phyloP scores from a whole-genome alignment of 1,140 invertebrate species.

The Nephila pilipes region DNA sequence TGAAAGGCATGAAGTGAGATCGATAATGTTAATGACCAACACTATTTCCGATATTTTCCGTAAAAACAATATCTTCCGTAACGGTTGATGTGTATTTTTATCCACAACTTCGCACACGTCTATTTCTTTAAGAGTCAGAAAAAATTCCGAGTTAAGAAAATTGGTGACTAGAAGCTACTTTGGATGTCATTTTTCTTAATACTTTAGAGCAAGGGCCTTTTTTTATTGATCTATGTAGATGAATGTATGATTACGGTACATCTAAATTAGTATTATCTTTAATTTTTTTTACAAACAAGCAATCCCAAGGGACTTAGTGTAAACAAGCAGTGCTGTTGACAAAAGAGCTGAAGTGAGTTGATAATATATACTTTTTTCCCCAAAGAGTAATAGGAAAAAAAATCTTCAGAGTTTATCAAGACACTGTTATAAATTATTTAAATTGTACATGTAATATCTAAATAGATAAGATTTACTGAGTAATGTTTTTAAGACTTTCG shows the following conservation, averaged over 20 bases:
- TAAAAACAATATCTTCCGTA: conserved; percentile 49
- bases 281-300: no score
- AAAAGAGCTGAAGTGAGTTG: no score
- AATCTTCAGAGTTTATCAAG: no score
- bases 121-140: conserved; percentile 2
- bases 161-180: neutral
- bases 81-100: conserved; percentile 15
- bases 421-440: no score
- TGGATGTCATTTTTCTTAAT: neutral
- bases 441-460: no score
- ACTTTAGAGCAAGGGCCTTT: neutral
- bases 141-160: conserved; percentile 26
- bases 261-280: no score
- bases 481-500: no score
- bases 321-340: no score
- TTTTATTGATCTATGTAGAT: conserved; percentile 15
- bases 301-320: no score
- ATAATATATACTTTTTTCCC: no score
- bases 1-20: conserved; percentile 48
- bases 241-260: neutral
- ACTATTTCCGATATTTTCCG: conserved; percentile 64
- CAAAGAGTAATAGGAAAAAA: no score
- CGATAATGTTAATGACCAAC: conserved; percentile 72
- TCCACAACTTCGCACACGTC: conserved; percentile 11
- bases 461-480: no score